These are phyloP conservation scores for Megalurothrips usitatus DNA, from an alignment of 2,888 invertebrate species.

Conservation along the genomic window DNA sequence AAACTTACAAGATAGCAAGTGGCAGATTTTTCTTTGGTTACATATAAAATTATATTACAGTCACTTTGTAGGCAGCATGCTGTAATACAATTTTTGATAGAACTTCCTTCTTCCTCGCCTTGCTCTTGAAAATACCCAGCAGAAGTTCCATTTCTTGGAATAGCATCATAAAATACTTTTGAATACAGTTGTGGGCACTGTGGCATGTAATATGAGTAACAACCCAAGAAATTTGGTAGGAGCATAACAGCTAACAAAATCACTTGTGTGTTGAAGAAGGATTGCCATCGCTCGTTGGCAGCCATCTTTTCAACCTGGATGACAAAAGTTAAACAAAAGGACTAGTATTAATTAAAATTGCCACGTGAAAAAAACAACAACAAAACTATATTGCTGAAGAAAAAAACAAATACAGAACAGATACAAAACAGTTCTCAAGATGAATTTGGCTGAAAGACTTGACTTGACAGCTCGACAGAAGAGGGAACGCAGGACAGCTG, in stretches of 20 bases:
- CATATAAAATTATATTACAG: slow-evolving; percentile 75
- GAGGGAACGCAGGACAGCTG: not conserved
- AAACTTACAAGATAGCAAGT: slow-evolving; percentile 67
- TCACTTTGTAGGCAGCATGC: slow-evolving; percentile 60
- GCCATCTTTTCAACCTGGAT: not conserved
- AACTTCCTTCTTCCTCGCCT: slow-evolving; percentile 37
- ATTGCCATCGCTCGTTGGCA: not conserved
- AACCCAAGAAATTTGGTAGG: slow-evolving; percentile 2
- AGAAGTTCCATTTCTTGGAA: slow-evolving; percentile 52
- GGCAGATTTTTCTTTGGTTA: slow-evolving; percentile 51
- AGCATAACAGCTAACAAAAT: not conserved
- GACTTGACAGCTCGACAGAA: not conserved
- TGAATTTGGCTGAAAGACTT: not conserved
- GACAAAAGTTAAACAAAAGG: not conserved
- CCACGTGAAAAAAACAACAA: not conserved
- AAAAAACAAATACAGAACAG: not conserved
- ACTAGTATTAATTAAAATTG: not conserved
- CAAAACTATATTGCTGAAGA: not conserved
- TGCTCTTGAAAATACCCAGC: slow-evolving; percentile 42
- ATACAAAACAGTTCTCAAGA: not conserved
- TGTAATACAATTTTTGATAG: slow-evolving; percentile 54
- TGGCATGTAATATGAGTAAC: slow-evolving; percentile 23
- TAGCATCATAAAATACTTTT: slow-evolving; percentile 46
- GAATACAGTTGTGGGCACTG: slow-evolving; percentile 45
- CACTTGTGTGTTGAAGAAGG: not conserved